Conservation (phyloP, 2,888 invertebrate species). For the Muschampia plurimacula region DNA sequence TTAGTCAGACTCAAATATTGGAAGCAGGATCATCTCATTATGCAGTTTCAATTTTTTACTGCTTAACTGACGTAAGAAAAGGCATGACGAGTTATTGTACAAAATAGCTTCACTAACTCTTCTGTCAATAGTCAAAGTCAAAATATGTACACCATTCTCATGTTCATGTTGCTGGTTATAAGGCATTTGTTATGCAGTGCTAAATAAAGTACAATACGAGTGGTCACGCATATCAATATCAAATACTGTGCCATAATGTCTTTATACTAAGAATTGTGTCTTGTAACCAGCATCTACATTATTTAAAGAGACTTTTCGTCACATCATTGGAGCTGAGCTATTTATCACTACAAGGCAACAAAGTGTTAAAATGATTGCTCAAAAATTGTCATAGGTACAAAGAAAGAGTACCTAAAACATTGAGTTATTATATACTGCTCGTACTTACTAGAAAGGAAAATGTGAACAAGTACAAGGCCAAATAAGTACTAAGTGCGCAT, state of each 20-base stretch:
- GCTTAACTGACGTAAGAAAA: too few relatives aligned
- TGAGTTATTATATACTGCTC: neutral
- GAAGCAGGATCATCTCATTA: too few relatives aligned
- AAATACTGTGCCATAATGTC: conserved; percentile 4
- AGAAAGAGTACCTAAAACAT: conserved; percentile 46
- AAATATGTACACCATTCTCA: too few relatives aligned
- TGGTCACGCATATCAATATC: neutral
- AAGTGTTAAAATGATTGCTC: conserved; percentile 66
- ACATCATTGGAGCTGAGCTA: conserved; percentile 2
- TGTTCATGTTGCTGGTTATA: neutral
- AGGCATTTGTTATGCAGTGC: neutral
- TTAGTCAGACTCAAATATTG: too few relatives aligned
- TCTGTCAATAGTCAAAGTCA: too few relatives aligned
- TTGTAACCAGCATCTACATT: neutral
- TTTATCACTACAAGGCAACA: conserved; percentile 23
- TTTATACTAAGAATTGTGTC: neutral
- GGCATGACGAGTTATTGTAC: neutral
- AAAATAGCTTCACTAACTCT: neutral
- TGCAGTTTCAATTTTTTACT: too few relatives aligned
- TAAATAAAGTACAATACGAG: neutral
- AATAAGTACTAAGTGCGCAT: too few relatives aligned
- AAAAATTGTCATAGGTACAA: conserved; percentile 62
- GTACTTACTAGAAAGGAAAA: neutral
- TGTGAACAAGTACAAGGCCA: too few relatives aligned
- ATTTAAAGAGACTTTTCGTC: neutral